Base-by-base conservation (phyloP, 2,797 vertebrate genomes). In the Telmatherina bonti region DNA sequence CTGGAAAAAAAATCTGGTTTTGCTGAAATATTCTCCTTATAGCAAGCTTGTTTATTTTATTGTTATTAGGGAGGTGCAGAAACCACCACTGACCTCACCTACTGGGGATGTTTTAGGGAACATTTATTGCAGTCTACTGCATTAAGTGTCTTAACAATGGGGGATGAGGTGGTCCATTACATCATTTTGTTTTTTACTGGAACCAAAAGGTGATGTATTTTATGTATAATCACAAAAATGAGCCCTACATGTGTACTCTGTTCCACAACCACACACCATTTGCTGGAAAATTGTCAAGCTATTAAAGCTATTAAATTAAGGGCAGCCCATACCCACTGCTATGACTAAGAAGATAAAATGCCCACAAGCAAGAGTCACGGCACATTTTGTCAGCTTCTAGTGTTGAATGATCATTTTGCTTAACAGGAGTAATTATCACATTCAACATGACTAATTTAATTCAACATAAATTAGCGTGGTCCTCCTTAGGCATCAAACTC, bases 401-500 rank as follows among this genome's bases (percentile, higher is more conserved):
- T 64, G 79, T 36, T 67, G 62, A 74, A 83, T 82, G 83, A 92
- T 93, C 83, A 80, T 88, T 89, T 89, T 1, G 69, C 78, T 83
- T 83, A 89, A 92, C 82, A 84, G 70, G 83, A 86, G 79, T 82
- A 88, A 91, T 92, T 92, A 90, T 88, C 76, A 67, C 82, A 60
- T 88, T 87, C 81, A 84, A 89, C 89, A 87, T 82, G 83, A 90
- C 86, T 92, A 88, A 91, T 91, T 89, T 88, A 89, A 89, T 88
- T 80, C 78, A 86, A 89, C 84, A 89, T 84, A 86, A 89, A 90
- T 92, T 86, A 87, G 79, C 11, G 18, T 35, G 20, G 61, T 22
- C 55, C 6, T 89, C 90, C 88, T 85, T 76, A 8, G 92, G 91
- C 87, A 43, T 73, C 38, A 61, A 22, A 78, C 64, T 81, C 79